phyloP scores from a whole-genome alignment of 2,113 vertebrate genomes.

The Sardina pilchardus region DNA sequence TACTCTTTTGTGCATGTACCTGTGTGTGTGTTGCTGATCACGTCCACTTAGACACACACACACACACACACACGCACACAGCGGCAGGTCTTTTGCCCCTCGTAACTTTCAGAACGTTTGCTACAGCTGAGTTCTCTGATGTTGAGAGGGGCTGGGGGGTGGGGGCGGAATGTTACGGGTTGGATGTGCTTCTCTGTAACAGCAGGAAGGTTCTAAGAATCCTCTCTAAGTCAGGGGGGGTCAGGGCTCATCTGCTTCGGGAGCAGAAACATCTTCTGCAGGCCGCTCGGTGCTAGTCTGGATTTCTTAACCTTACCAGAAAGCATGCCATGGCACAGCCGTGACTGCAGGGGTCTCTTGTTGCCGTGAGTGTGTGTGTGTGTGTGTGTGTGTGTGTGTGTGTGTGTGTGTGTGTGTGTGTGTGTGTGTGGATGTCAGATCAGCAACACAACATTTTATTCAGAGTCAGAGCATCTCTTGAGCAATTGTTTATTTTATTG shows the following conservation, averaged over 20 bases:
- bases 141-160: no score
- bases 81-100: not conserved
- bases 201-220: no score
- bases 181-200: no score
- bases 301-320: not conserved
- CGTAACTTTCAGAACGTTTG: not conserved
- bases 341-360: not conserved
- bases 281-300: slow-evolving; percentile 7
- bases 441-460: not conserved
- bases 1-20: slow-evolving; percentile 28
- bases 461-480: slow-evolving; percentile 24
- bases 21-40: slow-evolving; percentile 1
- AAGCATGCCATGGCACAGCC: not conserved
- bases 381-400: not conserved
- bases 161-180: no score
- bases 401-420: not conserved
- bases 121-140: not conserved
- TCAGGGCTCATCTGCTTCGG: not conserved
- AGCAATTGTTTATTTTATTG: slow-evolving; percentile 23
- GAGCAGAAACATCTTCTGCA: not conserved
- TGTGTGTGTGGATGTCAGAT: not conserved
- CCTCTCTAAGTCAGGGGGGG: no score
- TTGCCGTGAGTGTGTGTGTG: not conserved
- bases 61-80: not conserved
- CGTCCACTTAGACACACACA: not conserved